These are phyloP conservation scores for Cactoblastis cactorum DNA, from an alignment of 2,888 invertebrate species.

Conservation along the genomic window DNA sequence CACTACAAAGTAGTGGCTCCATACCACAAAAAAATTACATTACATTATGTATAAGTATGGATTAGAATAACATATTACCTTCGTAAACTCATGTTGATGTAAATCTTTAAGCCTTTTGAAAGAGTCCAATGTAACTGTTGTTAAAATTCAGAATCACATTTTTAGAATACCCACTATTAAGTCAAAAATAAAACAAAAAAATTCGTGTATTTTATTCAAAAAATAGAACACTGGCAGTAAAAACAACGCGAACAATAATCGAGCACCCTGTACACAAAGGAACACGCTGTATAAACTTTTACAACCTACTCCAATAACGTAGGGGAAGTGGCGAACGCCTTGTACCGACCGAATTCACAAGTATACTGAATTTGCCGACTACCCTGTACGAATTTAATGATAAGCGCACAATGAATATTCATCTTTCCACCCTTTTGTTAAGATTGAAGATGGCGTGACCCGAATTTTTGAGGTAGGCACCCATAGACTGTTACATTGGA, in stretches of 20 bases:
- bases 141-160: background rate
- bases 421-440: background rate
- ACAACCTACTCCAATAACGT: slow-evolving; percentile 14
- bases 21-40: no score
- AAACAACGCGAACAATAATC: background rate
- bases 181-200: background rate
- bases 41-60: no score
- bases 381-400: slow-evolving; percentile 20
- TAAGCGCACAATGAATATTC: background rate
- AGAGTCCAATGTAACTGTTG: background rate
- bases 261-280: slow-evolving; percentile 3
- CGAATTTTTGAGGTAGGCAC: background rate
- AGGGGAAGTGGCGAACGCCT: slow-evolving; percentile 28
- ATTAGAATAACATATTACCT: no score
- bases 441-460: background rate
- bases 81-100: slow-evolving; percentile 3
- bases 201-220: background rate
- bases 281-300: slow-evolving; percentile 10
- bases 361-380: slow-evolving; percentile 37
- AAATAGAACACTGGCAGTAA: background rate
- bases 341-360: slow-evolving; percentile 38
- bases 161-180: background rate
- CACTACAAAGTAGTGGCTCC: no score
- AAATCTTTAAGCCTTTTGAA: background rate
- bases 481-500: background rate